Percentiles rank a stretch among this genome's conserved stretches.
These are phyloP conservation scores for Wiebesia pumilae DNA, from an alignment of 1,140 invertebrate species.

Conservation along the genomic window DNA sequence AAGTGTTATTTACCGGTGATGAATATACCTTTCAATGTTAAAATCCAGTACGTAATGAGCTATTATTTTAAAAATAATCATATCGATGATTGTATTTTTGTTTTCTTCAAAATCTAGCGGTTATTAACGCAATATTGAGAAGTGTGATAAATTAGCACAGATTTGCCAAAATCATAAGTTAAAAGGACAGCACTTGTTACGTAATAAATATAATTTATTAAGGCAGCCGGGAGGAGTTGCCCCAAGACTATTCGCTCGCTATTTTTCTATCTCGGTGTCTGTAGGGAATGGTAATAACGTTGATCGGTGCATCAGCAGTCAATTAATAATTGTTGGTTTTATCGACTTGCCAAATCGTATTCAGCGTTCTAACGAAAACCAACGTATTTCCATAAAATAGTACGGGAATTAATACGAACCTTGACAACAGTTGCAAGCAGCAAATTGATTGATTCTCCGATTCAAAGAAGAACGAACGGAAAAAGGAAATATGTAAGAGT, in stretches of 20 bases:
- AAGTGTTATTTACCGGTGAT: too few relatives aligned
- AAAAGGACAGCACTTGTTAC: background rate
- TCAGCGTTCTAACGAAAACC: background rate
- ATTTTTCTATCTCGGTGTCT: background rate
- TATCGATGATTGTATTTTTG: too few relatives aligned
- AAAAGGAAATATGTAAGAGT: background rate
- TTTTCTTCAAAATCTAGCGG: too few relatives aligned
- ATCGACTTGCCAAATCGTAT: background rate
- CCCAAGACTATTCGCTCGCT: background rate
- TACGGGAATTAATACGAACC: background rate
- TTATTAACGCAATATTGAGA: too few relatives aligned
- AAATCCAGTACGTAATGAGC: too few relatives aligned
- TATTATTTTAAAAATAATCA: too few relatives aligned
- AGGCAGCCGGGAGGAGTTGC: background rate
- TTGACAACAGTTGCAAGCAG: background rate
- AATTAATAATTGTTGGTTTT: slow-evolving; percentile 4
- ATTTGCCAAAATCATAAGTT: background rate
- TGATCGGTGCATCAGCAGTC: background rate
- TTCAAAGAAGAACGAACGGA: background rate
- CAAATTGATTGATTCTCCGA: slow-evolving; percentile 6
- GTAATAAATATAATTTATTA: background rate
- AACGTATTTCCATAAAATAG: slow-evolving; percentile 3
- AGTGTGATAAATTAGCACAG: too few relatives aligned
- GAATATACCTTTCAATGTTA: too few relatives aligned
- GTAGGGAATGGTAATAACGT: background rate